A percentile compares a stretch with the other conserved stretches of the same genome.
Evolutionary conservation across 2,113 vertebrate genomes (phyloP).

Genomic region (Peromyscus californicus): DNA sequence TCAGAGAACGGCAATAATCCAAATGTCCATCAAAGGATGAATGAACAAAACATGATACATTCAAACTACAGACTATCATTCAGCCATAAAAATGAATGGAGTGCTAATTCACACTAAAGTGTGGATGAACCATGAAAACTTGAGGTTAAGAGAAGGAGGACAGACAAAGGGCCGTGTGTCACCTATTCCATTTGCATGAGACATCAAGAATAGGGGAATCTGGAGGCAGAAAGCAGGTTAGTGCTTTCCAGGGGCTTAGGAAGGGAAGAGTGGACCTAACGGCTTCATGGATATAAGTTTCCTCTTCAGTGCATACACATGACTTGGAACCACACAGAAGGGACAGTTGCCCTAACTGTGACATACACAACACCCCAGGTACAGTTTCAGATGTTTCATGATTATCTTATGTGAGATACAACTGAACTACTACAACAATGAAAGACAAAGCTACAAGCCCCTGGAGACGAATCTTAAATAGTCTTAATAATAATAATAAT

Average conservation of each 20-base stretch:
- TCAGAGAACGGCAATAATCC: neutral
- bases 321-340: neutral
- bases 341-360: neutral
- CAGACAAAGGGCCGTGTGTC: neutral
- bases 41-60: neutral
- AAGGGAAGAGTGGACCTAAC: too few relatives aligned
- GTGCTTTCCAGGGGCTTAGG: neutral
- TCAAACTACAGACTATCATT: neutral
- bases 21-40: neutral
- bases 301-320: neutral
- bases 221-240: neutral
- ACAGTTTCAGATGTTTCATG: neutral
- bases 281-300: neutral
- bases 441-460: neutral
- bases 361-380: neutral
- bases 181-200: neutral
- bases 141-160: neutral
- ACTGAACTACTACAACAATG: neutral
- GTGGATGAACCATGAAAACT: neutral
- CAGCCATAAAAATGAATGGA: neutral
- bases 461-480: too few relatives aligned
- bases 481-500: too few relatives aligned
- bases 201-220: neutral
- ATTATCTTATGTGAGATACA: neutral
- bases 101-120: neutral